These are phyloP conservation scores for Martes martes DNA, from an alignment of 2,113 vertebrate species.

Conservation along the genomic window DNA sequence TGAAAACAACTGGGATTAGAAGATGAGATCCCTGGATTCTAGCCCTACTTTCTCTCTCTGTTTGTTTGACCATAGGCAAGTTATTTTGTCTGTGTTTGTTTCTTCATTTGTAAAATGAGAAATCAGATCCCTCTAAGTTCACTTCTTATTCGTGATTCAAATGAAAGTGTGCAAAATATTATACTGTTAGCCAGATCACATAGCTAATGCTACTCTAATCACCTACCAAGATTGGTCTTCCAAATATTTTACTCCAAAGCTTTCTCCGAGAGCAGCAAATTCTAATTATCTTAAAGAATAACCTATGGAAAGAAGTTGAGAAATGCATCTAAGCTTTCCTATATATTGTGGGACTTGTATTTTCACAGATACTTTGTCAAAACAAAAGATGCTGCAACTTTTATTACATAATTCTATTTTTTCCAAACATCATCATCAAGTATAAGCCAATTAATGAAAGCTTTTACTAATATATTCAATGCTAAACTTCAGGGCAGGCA, in stretches of 20 bases:
- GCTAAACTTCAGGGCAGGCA: not conserved
- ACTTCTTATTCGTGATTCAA: not conserved
- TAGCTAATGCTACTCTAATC: not conserved
- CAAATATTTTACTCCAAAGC: not conserved
- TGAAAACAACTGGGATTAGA: not conserved
- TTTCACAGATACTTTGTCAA: not conserved
- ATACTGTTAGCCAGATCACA: not conserved
- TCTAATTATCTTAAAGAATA: not conserved
- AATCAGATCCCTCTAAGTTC: not conserved
- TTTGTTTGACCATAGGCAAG: not conserved
- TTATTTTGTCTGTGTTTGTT: not conserved
- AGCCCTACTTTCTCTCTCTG: not conserved
- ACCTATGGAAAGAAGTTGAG: not conserved
- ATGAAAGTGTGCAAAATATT: not conserved
- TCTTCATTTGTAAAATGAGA: not conserved
- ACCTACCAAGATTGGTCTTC: not conserved
- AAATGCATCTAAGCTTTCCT: not conserved
- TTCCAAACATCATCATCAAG: not conserved
- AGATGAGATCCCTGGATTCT: not conserved
- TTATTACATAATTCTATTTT: not conserved
- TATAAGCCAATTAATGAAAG: slow-evolving; percentile 1
- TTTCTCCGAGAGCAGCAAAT: not conserved
- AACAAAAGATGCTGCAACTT: not conserved
- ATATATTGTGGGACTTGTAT: not conserved
- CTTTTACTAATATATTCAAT: not conserved